These are phyloP conservation scores for Aphodius granarius DNA, from an alignment of 2,888 invertebrate genomes.

Conservation along the genomic window DNA sequence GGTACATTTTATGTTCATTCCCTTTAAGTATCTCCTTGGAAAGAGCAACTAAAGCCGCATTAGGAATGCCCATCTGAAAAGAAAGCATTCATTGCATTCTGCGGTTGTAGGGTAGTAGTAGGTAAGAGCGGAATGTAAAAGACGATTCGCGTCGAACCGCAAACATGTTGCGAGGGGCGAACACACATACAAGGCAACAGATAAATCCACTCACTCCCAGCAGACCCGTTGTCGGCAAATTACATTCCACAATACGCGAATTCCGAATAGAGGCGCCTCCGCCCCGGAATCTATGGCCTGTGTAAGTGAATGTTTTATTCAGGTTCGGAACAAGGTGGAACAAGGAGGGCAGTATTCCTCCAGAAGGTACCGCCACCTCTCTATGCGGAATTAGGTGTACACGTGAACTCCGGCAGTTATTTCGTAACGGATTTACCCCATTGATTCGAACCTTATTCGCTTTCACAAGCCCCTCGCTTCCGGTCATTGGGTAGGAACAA, in stretches of 20 bases:
- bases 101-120: background rate
- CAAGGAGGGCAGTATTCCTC: background rate
- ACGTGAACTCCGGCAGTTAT: background rate
- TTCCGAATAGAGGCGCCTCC: constrained; percentile 7
- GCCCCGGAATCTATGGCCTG: background rate
- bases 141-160: background rate
- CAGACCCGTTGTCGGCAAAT: constrained; percentile 23
- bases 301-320: constrained; percentile 9
- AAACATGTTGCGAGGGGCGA: background rate
- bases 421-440: background rate
- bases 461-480: background rate
- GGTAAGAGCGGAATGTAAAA: background rate
- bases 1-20: background rate
- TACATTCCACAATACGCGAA: constrained; percentile 21
- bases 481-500: background rate
- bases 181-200: background rate
- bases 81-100: background rate
- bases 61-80: background rate
- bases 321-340: background rate
- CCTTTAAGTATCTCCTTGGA: background rate
- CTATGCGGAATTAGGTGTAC: background rate
- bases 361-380: background rate
- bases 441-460: background rate
- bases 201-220: constrained; percentile 21
- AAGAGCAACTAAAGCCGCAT: background rate